Percentiles rank a stretch among this genome's conserved stretches.
Conservation (phyloP, 2,888 invertebrate genomes). For the Ectemnius lituratus region DNA sequence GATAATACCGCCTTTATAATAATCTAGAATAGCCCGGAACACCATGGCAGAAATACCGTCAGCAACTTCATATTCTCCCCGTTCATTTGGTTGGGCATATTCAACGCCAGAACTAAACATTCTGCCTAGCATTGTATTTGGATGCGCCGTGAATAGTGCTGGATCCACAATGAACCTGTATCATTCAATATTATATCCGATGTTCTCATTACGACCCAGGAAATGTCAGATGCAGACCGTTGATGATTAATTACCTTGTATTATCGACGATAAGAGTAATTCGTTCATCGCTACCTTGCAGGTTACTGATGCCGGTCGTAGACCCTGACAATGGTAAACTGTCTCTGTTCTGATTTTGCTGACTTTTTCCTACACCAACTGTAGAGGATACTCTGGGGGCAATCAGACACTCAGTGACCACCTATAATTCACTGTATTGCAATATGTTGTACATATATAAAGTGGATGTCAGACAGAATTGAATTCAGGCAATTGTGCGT, state of each 20-base stretch:
- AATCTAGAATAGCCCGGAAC: constrained; percentile 96
- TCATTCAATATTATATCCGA: not conserved
- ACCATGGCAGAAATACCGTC: constrained; percentile 97
- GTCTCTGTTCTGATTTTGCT: constrained; percentile 70
- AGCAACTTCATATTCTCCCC: constrained; percentile 98
- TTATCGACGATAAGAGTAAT: constrained; percentile 98
- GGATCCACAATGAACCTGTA: constrained; percentile 91
- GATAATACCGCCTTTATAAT: constrained; percentile 93
- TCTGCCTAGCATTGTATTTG: constrained; percentile 99
- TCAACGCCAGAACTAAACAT: constrained; percentile 97
- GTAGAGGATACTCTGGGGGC: constrained; percentile 70
- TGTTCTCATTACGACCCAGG: not conserved
- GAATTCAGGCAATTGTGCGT: constrained; percentile 12
- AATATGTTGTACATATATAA: not conserved
- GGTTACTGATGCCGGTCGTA: constrained; percentile 78
- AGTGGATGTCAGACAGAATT: constrained; percentile 19
- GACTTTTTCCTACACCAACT: constrained; percentile 68
- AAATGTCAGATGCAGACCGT: not conserved
- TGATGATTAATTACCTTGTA: constrained; percentile 80
- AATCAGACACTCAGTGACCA: constrained; percentile 32
- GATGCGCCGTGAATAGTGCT: constrained; percentile 94
- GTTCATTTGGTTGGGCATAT: constrained; percentile 95
- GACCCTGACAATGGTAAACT: constrained; percentile 66
- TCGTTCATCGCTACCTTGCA: constrained; percentile 83
- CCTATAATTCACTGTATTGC: not conserved